Percentiles rank a stretch among this genome's conserved stretches.
These are phyloP conservation scores for Dynastes grantii DNA, from an alignment of 2,888 invertebrate species.

Conservation along the genomic window DNA sequence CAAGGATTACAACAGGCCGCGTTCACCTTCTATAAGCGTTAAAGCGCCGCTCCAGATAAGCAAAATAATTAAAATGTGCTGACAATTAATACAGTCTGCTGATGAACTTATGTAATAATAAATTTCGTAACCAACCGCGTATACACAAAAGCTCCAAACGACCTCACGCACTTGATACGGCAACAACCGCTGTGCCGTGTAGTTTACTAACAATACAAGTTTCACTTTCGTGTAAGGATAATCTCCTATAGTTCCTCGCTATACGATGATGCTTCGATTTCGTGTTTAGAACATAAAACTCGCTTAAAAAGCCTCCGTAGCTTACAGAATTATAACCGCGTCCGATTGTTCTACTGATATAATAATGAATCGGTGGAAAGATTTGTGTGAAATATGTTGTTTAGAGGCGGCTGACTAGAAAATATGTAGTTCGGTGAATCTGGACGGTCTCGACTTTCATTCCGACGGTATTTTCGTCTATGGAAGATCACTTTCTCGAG, in stretches of 20 bases:
- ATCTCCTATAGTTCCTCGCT: not conserved
- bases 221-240: not conserved
- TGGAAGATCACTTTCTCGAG: slow-evolving; percentile 39
- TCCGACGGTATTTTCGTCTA: not conserved
- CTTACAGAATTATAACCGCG: not conserved
- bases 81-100: slow-evolving; percentile 49
- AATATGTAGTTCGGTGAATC: slow-evolving; percentile 8
- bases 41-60: slow-evolving; percentile 4
- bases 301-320: not conserved
- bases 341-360: slow-evolving; percentile 1
- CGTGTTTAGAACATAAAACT: slow-evolving; percentile 37
- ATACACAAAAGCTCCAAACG: not conserved
- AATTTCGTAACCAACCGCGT: slow-evolving; percentile 19
- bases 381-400: slow-evolving; percentile 13
- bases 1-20: not conserved
- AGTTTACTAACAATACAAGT: not conserved
- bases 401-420: not conserved
- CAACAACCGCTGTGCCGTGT: not conserved
- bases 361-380: slow-evolving; percentile 4
- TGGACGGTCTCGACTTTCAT: not conserved
- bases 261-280: not conserved
- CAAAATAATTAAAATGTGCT: slow-evolving; percentile 49
- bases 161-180: not conserved
- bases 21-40: not conserved
- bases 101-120: slow-evolving; percentile 46